phyloP scores from a whole-genome alignment of 2,797 vertebrate genomes.

The Parambassis ranga region DNA sequence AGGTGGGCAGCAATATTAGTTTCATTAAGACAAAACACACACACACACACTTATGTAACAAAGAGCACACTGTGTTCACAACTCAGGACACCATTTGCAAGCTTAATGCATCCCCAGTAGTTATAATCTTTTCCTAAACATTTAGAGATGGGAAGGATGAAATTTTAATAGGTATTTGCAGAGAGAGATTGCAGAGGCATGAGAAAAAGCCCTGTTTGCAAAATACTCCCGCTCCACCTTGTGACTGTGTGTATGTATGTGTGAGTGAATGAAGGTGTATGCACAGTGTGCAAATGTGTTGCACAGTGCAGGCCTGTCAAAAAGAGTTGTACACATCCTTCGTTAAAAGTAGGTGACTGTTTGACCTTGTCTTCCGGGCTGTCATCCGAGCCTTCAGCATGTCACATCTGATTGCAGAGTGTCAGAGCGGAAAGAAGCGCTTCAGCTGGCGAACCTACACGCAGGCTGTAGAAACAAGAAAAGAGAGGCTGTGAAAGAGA shows the following conservation, averaged over 20 bases:
- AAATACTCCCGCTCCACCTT: constrained; percentile 40
- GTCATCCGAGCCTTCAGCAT: constrained; percentile 59
- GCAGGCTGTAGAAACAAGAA: constrained; percentile 28
- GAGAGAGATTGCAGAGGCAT: constrained; percentile 59
- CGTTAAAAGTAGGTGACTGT: constrained; percentile 65
- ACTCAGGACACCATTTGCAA: constrained; percentile 53
- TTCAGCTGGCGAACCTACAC: constrained; percentile 26
- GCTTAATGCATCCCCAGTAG: constrained; percentile 69
- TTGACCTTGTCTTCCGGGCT: constrained; percentile 68
- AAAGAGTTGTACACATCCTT: constrained; percentile 40
- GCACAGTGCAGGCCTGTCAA: constrained; percentile 47
- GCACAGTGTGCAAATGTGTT: background rate
- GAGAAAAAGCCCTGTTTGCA: constrained; percentile 56
- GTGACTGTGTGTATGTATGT: constrained; percentile 8
- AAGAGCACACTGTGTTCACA: constrained; percentile 48
- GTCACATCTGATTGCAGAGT: constrained; percentile 70
- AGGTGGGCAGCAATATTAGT: constrained; percentile 41
- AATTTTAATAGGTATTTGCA: constrained; percentile 71
- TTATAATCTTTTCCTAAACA: constrained; percentile 73
- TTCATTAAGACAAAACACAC: constrained; percentile 40
- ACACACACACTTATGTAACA: background rate
- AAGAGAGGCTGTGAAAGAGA: constrained; percentile 22
- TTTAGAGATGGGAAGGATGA: constrained; percentile 63
- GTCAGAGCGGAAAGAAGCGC: constrained; percentile 57
- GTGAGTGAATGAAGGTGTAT: background rate